phyloP scores from a whole-genome alignment of 2,888 invertebrate genomes.

The Cremastinae sp. region DNA sequence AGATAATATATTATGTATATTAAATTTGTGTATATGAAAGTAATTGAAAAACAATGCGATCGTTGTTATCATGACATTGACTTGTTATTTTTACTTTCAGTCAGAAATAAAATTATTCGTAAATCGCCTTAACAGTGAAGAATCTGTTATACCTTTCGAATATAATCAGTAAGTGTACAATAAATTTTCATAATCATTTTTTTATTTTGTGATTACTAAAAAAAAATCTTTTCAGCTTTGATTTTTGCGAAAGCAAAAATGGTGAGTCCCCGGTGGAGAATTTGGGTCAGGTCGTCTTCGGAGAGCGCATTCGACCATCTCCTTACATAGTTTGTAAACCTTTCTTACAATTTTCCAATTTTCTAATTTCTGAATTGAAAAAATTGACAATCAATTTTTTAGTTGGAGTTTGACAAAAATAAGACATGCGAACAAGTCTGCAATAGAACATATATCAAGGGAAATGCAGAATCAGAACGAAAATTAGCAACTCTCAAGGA shows the following conservation, averaged over 20 bases:
- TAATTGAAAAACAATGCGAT: neutral
- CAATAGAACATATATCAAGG: conserved; percentile 88
- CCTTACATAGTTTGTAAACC: conserved; percentile 90
- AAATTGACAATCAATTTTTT: too few species aligned
- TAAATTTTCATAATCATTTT: neutral
- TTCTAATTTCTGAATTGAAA: too few species aligned
- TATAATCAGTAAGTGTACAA: conserved; percentile 89
- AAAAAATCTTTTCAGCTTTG: conserved; percentile 85
- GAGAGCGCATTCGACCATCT: conserved; percentile 98
- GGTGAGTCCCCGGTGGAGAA: conserved; percentile 96
- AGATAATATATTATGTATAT: too few species aligned
- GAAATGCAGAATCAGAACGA: conserved; percentile 84
- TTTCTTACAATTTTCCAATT: too few species aligned
- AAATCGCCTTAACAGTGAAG: conserved; percentile 98
- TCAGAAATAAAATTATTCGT: conserved; percentile 94
- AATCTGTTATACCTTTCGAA: conserved; percentile 98
- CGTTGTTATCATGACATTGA: neutral
- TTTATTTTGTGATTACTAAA: neutral
- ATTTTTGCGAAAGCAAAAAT: conserved; percentile 90
- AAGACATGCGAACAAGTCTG: conserved; percentile 84
- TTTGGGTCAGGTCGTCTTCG: conserved; percentile 98
- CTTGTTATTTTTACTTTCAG: conserved; percentile 84
- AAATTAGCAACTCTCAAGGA: conserved; percentile 92
- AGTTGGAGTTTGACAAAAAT: conserved; percentile 89
- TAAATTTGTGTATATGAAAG: too few species aligned